Percentiles rank a stretch among this genome's conserved stretches.
These are phyloP conservation scores for Orchesella cincta DNA, from an alignment of 1,140 invertebrate species.

Conservation along the genomic window DNA sequence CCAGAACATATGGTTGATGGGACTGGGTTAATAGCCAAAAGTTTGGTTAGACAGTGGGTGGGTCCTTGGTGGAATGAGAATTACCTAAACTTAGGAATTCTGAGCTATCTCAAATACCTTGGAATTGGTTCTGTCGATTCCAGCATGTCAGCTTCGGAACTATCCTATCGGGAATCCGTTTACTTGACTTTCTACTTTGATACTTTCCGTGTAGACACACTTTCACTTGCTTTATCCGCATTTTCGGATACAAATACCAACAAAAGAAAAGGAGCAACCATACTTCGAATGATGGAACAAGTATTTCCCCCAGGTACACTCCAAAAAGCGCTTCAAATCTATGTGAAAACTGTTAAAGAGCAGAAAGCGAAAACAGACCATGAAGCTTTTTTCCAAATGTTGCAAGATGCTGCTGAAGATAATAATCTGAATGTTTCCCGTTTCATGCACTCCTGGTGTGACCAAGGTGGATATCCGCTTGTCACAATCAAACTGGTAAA, in stretches of 20 bases:
- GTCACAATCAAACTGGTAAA: not conserved
- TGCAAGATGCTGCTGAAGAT: conserved; percentile 56
- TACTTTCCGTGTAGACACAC: not conserved
- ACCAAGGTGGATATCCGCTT: not conserved
- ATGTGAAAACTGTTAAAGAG: conserved; percentile 51
- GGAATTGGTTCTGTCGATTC: conserved; percentile 47
- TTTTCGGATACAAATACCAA: no score
- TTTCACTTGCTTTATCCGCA: conserved; percentile 12
- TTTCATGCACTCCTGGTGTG: conserved; percentile 15
- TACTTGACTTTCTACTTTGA: conserved; percentile 23
- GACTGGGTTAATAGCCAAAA: no score
- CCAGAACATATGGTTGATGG: no score
- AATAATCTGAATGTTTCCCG: conserved; percentile 16
- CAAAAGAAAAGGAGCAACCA: conserved; percentile 56
- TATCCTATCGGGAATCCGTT: not conserved
- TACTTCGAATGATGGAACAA: conserved; percentile 64
- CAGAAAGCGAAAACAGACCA: conserved; percentile 76
- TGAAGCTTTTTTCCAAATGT: conserved; percentile 78
- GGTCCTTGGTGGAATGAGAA: conserved; percentile 60
- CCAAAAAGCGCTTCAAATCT: conserved; percentile 56
- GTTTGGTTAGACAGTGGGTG: no score
- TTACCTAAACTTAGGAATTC: conserved; percentile 61
- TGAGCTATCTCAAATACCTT: conserved; percentile 50
- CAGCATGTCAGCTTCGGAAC: not conserved
- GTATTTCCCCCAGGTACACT: conserved; percentile 62